Conservation (phyloP, 2,888 invertebrate species). For the Atherix ibis region DNA sequence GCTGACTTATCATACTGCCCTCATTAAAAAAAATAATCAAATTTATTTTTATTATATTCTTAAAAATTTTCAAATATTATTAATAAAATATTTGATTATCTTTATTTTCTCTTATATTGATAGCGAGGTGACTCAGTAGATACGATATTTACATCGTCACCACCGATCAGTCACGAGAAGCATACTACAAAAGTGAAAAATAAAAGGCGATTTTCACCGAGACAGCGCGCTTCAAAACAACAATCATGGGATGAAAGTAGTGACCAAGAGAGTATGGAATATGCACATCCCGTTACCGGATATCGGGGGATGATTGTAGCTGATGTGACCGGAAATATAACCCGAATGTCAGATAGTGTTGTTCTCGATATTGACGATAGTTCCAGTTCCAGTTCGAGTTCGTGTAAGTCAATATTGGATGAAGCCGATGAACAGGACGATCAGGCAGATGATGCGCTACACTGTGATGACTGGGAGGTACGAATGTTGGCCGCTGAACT, state of each 20-base stretch:
- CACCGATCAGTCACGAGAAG: slow-evolving; percentile 19
- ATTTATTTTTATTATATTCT: no score
- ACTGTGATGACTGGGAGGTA: slow-evolving; percentile 56
- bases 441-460: slow-evolving; percentile 16
- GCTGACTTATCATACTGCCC: no score
- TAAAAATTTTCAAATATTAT: no score
- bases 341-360: slow-evolving; percentile 29
- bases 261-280: slow-evolving; percentile 50
- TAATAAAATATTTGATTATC: no score
- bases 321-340: slow-evolving; percentile 32
- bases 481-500: slow-evolving; percentile 62
- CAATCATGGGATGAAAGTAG: slow-evolving; percentile 57
- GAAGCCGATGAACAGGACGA: slow-evolving; percentile 12
- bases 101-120: no score
- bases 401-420: slow-evolving; percentile 20
- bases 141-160: slow-evolving; percentile 48
- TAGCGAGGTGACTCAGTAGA: slow-evolving; percentile 52
- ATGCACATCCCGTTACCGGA: slow-evolving; percentile 36
- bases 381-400: slow-evolving; percentile 24
- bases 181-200: slow-evolving; percentile 3
- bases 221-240: slow-evolving; percentile 20
- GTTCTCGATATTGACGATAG: slow-evolving; percentile 27
- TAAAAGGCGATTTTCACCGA: slow-evolving; percentile 21
- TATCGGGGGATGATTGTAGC: slow-evolving; percentile 24
- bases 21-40: no score